Conservation (phyloP, 2,797 vertebrate species). For the Centroberyx gerrardi region DNA sequence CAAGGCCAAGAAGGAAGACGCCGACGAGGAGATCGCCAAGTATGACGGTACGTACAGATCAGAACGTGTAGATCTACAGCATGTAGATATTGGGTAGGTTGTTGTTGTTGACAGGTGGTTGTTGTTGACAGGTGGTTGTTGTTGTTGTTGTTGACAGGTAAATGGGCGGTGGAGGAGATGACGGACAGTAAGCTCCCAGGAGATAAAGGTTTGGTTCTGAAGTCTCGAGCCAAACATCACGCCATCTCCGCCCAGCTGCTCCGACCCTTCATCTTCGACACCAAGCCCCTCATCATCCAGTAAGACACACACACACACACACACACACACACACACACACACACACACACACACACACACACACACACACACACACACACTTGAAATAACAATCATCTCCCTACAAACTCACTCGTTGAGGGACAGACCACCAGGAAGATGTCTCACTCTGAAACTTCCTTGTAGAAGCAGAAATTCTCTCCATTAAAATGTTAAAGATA, state of each 20-base stretch:
- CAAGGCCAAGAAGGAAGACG: conserved; percentile 94
- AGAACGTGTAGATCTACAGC: too few species aligned
- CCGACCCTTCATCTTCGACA: conserved; percentile 93
- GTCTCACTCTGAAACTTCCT: too few species aligned
- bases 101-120: conserved; percentile 78
- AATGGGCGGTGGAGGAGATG: conserved; percentile 98
- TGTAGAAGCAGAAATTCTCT: too few species aligned
- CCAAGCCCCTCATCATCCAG: conserved; percentile 94
- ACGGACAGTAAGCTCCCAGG: conserved; percentile 94
- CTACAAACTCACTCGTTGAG: too few species aligned
- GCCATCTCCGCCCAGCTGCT: conserved; percentile 93
- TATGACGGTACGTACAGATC: conserved; percentile 91
- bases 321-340: not conserved
- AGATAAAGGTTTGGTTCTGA: conserved; percentile 95
- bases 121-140: not conserved
- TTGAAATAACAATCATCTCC: not conserved
- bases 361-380: not conserved
- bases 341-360: conserved; percentile 3
- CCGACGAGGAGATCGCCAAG: conserved; percentile 97
- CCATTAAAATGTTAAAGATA: too few species aligned
- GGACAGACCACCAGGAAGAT: too few species aligned
- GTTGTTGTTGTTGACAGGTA: conserved; percentile 81
- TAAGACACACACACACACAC: conserved; percentile 80
- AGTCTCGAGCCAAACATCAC: conserved; percentile 97
- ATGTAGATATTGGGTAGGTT: not conserved